phyloP scores from a whole-genome alignment of 2,888 invertebrate species.

The Sphaerophoria taeniata region DNA sequence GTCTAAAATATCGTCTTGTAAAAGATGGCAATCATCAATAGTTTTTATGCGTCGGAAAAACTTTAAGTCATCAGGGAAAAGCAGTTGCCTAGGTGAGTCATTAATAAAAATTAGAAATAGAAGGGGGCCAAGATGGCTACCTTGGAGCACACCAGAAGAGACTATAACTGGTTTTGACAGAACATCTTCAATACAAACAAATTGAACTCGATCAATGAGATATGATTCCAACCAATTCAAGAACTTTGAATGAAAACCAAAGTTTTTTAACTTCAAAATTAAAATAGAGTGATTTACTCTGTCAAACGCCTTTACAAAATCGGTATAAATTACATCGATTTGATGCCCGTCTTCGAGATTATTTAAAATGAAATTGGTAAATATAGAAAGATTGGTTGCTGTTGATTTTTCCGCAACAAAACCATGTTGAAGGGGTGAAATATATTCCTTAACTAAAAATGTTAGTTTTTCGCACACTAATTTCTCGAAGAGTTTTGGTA shows the following conservation, averaged over 20 bases:
- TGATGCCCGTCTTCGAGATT: too few species aligned
- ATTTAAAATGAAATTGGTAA: too few species aligned
- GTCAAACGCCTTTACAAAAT: too few species aligned
- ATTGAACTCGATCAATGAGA: not conserved
- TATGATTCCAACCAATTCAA: constrained; percentile 1
- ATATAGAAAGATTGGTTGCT: too few species aligned
- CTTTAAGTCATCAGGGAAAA: too few species aligned
- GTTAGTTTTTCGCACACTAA: not conserved
- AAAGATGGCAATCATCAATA: not conserved
- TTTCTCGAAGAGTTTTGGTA: not conserved
- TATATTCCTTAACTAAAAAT: not conserved
- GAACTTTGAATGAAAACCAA: not conserved
- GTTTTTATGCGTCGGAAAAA: too few species aligned
- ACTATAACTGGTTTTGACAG: not conserved
- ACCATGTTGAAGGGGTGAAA: too few species aligned
- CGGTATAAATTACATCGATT: too few species aligned
- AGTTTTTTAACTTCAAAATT: not conserved
- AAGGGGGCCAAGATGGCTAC: too few species aligned
- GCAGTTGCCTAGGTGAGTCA: too few species aligned
- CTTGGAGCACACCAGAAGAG: not conserved
- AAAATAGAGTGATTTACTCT: not conserved
- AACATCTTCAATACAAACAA: not conserved
- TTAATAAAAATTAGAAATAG: too few species aligned
- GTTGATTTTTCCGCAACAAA: too few species aligned
- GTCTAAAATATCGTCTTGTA: constrained; percentile 2